Percentiles rank a stretch among this genome's conserved stretches.
phyloP scores from a whole-genome alignment of 23 tunicate species.

The Oikopleura vanhoeffeni region DNA sequence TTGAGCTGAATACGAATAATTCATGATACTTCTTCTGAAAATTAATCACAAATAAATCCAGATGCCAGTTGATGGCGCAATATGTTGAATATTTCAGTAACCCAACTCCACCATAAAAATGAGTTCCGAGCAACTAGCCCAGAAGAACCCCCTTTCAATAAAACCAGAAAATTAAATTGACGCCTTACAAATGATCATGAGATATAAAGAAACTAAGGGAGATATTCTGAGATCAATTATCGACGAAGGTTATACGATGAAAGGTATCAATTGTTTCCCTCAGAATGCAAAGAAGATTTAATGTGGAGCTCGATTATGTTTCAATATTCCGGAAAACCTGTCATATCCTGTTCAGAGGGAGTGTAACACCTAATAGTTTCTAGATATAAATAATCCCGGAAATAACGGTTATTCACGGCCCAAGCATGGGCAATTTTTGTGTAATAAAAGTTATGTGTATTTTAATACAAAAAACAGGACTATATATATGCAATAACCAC shows the following conservation, averaged over 20 bases:
- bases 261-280: not conserved
- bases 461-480: too few relatives aligned
- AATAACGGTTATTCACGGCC: too few relatives aligned
- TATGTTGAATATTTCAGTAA: not conserved
- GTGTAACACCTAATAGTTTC: too few relatives aligned
- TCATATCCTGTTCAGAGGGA: not conserved
- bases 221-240: not conserved
- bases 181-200: not conserved
- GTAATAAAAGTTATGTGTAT: too few relatives aligned
- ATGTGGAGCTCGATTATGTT: not conserved
- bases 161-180: not conserved
- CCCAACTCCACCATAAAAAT: not conserved
- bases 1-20: not conserved
- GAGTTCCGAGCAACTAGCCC: not conserved
- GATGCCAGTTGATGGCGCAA: not conserved
- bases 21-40: not conserved
- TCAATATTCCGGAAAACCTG: not conserved
- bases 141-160: not conserved
- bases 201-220: not conserved
- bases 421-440: too few relatives aligned
- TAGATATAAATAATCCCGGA: too few relatives aligned
- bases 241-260: not conserved
- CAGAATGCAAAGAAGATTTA: not conserved
- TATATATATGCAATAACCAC: too few relatives aligned
- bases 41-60: not conserved